A percentile compares a stretch with the other conserved stretches of the same genome.
These are phyloP conservation scores for Allacma fusca DNA, from an alignment of 2,888 invertebrate genomes.

Conservation along the genomic window DNA sequence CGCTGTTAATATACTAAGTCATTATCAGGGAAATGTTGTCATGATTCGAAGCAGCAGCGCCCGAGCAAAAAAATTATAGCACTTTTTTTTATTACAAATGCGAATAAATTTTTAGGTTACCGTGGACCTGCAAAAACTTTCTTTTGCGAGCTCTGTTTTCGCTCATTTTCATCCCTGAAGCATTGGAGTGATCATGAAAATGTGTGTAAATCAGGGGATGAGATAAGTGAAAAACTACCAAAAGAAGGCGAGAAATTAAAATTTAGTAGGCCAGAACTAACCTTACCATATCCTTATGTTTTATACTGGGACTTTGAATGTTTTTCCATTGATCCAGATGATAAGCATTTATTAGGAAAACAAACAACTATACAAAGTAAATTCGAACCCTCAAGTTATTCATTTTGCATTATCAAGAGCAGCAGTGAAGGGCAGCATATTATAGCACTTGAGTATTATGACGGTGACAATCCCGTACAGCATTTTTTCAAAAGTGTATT, in stretches of 20 bases:
- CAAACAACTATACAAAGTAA: background rate
- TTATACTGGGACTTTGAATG: slow-evolving; percentile 5
- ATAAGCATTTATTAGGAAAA: background rate
- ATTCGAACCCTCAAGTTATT: background rate
- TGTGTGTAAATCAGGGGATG: no score
- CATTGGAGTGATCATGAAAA: background rate
- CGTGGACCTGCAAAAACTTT: background rate
- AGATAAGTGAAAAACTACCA: background rate
- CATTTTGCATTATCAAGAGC: background rate
- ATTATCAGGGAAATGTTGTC: background rate
- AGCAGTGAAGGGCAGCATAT: background rate
- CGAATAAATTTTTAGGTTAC: background rate
- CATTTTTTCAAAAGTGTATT: slow-evolving; percentile 5
- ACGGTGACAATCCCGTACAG: background rate
- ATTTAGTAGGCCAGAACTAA: background rate
- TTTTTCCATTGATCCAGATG: background rate
- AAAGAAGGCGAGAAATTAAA: background rate
- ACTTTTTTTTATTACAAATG: background rate
- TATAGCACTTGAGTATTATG: background rate
- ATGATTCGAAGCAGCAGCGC: background rate
- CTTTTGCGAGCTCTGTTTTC: background rate
- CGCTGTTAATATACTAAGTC: background rate
- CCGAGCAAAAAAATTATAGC: background rate
- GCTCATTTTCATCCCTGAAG: background rate
- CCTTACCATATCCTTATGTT: background rate